Conservation (phyloP, 2,113 vertebrate genomes). For the Anarhynchus alexandrinus region DNA sequence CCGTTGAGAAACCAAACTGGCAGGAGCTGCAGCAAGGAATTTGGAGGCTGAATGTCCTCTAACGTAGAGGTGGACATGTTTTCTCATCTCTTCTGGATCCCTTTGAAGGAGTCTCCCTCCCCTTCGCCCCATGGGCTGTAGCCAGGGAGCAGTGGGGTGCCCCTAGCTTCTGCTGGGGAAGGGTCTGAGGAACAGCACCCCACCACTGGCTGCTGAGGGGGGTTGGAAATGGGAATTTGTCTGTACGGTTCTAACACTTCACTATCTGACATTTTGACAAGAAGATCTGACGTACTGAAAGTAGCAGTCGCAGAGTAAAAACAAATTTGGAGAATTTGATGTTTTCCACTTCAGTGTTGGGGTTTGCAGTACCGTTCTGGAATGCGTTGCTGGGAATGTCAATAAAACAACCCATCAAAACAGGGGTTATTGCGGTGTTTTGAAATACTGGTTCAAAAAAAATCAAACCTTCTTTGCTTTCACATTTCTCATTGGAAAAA, state of each 20-base stretch:
- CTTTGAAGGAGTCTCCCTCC: not conserved
- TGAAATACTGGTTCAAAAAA: not conserved
- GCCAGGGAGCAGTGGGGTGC: not conserved
- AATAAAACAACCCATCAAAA: not conserved
- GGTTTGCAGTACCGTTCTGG: not conserved
- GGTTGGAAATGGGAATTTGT: not conserved
- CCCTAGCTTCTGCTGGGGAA: not conserved
- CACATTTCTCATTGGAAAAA: not conserved
- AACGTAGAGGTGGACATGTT: rapidly evolving
- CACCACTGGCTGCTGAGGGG: not conserved
- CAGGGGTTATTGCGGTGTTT: not conserved
- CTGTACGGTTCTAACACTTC: not conserved
- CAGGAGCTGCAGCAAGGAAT: rapidly evolving
- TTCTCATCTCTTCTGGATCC: not conserved
- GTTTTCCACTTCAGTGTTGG: not conserved
- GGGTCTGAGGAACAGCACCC: not conserved
- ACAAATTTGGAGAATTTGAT: not conserved
- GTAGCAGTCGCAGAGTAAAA: not conserved
- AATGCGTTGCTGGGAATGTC: not conserved
- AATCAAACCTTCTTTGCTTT: not conserved
- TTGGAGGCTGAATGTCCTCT: not conserved
- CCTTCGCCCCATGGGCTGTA: not conserved
- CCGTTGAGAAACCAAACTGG: not conserved
- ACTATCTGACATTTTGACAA: not conserved
- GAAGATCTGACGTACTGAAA: not conserved